Base-by-base conservation (phyloP, 2,888 invertebrate species). In the Hydroisotoma schaefferi region DNA sequence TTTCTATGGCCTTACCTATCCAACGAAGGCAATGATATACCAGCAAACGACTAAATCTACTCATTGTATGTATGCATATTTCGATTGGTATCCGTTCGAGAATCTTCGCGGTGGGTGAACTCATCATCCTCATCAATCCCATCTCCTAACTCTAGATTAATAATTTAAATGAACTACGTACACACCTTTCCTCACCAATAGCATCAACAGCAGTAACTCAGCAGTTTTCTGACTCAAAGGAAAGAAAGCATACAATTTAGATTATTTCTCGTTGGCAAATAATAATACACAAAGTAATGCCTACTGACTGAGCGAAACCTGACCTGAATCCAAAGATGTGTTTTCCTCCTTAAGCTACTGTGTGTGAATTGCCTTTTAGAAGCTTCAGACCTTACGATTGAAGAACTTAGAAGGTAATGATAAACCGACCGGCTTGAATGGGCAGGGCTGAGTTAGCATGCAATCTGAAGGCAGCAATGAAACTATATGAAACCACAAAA, bases 101-200 rank as follows among this genome's bases (percentile, higher is more conserved):
- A 5, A 40, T 40, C 40, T 40, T 10, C 40, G 40, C 26, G 27
- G 49, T 25, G 49, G 29, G 49, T 49, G 18, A 49, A 49, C 49
- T 49, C 49, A 27, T 28, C 26, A 40, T 49, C 28, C 18, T 27
- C 29, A 27, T 49, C 49, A 49, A 49, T 49, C 26, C 49, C 4
- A 49, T 49, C 28, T 49, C 28, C 27, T 23, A 28, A 49, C 49
- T 18, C 29, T 23, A 25, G 22, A 18, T 28, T 49, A 8, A 27
- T 28, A 49, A 40, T 40, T 40, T 40, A 40, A 20, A 10, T 5
- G 40, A 40, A 40, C 15, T 5, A 40, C n/a, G 40, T 20, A 40
- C 15, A 33, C n/a, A 40, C 40, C 40, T 40, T 40, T 40, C 40
- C 20, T 10, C 40, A 40, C 40, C 20, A 15, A 33, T 33, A 33